Percentiles rank a stretch among this genome's conserved stretches.
phyloP scores from a whole-genome alignment of 2,888 invertebrate genomes.

The Cinara cedri region DNA sequence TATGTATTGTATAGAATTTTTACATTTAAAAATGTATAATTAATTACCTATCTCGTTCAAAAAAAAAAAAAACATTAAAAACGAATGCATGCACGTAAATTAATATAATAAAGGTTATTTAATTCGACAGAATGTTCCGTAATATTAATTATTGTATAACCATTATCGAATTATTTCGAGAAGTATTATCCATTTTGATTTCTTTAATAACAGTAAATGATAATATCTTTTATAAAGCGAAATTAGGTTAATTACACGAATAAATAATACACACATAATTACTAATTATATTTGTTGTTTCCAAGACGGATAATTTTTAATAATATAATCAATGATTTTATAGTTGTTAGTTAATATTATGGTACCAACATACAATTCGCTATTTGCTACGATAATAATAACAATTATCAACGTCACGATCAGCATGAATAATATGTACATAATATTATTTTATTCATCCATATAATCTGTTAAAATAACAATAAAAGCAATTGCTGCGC shows the following conservation, averaged over 20 bases:
- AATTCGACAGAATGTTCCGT: no score
- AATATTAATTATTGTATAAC: no score
- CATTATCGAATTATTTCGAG: no score
- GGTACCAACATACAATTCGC: background rate
- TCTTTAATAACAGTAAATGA: background rate
- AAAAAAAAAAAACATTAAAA: no score
- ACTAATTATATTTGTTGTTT: background rate
- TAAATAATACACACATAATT: background rate
- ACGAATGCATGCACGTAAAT: no score
- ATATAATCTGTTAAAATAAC: slow-evolving; percentile 1
- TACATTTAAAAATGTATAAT: no score
- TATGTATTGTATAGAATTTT: no score
- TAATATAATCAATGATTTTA: background rate
- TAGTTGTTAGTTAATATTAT: background rate
- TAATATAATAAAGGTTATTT: no score
- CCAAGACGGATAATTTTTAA: background rate
- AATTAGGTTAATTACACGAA: slow-evolving; percentile 25
- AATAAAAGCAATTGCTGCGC: slow-evolving; percentile 1
- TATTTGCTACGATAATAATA: background rate
- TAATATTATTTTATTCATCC: background rate
- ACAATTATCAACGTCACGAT: background rate
- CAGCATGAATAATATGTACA: no score
- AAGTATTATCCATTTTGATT: background rate
- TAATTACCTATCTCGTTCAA: no score
- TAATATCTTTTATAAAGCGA: background rate